Evolutionary conservation across 2,888 invertebrate genomes (phyloP), one percentile per base, ranked within the genome.

Genomic region (Ormyrus thymus): DNA sequence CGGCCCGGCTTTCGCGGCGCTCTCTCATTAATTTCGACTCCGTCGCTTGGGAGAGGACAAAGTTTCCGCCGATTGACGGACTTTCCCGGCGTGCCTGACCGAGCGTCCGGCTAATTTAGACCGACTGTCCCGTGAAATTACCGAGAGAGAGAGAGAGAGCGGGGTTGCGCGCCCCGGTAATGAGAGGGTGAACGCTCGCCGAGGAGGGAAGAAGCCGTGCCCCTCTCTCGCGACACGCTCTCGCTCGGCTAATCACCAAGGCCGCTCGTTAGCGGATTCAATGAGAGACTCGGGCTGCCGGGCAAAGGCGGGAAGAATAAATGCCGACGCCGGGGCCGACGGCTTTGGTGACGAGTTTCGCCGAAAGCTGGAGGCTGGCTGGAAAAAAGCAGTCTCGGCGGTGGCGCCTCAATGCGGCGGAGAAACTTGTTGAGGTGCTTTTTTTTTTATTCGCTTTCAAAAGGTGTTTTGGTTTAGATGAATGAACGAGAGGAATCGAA

Each of bases 51-150:
- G 78, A 68, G 46, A n/a, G 46, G 78, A 68, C 53, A n/a, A 72
- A 77, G 71, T 77, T 65, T 48, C 73, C 8, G 46, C 55, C 72
- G 72, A 78, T 81, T 62, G 76, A 76, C 72, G 71, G 53, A 51
- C 61, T 75, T 74, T 70, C 66, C 70, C 62, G 59, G 76, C 81
- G 78, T 82, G 78, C 83, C 78, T 84, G 83, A 83, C 82, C 83
- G 84, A 84, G 83, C 74, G 83, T 76, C 78, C 82, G 82, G 83
- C 86, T 87, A 86, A 87, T 87, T 87, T 85, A 82, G 86, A 86
- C 81, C 85, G 87, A 87, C 86, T 87, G 86, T 87, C 85, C 86
- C 86, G 85, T 86, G 83, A 88, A 88, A 88, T 88, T 86, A 86
- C 86, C 81, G 82, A 84, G 84, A 29, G 29, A 29, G 29, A 29